Conservation (phyloP, 2,797 vertebrate genomes). For the Poliocrania exsul region DNA sequence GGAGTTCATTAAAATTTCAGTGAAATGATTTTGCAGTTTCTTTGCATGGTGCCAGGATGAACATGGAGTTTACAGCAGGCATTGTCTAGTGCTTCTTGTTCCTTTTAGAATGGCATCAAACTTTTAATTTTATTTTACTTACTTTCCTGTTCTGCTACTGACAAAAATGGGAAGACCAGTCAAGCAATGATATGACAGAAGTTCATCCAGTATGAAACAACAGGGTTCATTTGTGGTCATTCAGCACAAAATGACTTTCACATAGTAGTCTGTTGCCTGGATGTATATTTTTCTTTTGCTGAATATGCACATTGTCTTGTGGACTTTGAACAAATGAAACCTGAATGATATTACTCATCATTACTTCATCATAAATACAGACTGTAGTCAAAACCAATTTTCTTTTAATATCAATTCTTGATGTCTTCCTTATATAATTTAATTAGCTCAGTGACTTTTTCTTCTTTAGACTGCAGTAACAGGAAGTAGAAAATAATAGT, state of each 20-base stretch:
- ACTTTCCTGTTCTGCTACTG: neutral
- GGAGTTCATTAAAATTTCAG: conserved; percentile 53
- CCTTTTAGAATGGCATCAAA: neutral
- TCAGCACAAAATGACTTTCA: neutral
- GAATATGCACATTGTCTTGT: neutral
- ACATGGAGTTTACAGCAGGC: neutral
- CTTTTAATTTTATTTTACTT: neutral
- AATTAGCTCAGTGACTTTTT: neutral
- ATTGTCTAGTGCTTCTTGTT: neutral
- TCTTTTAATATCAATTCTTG: neutral
- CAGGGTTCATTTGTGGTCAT: neutral
- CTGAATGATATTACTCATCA: neutral
- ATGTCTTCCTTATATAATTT: neutral
- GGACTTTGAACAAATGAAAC: conserved; percentile 22
- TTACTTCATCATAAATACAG: neutral
- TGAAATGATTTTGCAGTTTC: conserved; percentile 33
- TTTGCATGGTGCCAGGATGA: neutral
- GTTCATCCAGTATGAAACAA: neutral
- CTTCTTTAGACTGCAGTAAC: neutral
- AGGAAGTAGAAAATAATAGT: neutral
- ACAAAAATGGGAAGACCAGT: neutral
- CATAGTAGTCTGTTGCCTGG: neutral
- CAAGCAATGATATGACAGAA: neutral
- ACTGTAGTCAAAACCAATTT: neutral
- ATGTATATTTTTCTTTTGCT: neutral